These are phyloP conservation scores for Huso huso DNA, from an alignment of 2,797 vertebrate genomes.

Conservation along the genomic window DNA sequence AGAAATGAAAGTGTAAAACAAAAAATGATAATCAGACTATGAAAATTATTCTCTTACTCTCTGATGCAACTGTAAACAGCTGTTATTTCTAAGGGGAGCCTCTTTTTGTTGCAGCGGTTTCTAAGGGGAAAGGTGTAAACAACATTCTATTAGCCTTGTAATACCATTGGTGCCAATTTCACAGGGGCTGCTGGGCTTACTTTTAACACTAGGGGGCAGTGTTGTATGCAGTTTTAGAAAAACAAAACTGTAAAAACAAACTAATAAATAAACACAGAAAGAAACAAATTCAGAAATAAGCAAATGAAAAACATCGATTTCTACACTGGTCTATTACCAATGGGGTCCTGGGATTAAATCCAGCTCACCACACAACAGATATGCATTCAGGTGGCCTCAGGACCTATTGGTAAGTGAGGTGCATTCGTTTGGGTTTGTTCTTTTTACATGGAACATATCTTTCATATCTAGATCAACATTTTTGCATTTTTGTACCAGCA, in stretches of 20 bases:
- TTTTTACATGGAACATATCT: too few relatives aligned
- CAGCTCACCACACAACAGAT: constrained; percentile 14
- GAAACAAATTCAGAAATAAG: constrained; percentile 13
- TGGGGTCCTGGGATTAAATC: constrained; percentile 14
- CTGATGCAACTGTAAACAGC: constrained; percentile 72
- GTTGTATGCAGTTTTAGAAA: constrained; percentile 17
- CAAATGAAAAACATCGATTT: constrained; percentile 9
- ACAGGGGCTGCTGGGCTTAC: constrained; percentile 14
- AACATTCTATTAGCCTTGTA: constrained; percentile 36
- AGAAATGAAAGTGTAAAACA: constrained; percentile 42
- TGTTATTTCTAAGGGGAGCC: constrained; percentile 58
- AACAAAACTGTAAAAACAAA: constrained; percentile 19
- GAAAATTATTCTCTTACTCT: constrained; percentile 59
- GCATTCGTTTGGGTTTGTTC: too few relatives aligned
- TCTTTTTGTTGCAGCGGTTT: constrained; percentile 67
- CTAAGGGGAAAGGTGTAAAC: constrained; percentile 51
- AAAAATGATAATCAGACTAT: constrained; percentile 31
- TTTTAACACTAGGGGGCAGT: constrained; percentile 31
- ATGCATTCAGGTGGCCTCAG: too few relatives aligned
- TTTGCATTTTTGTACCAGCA: too few relatives aligned
- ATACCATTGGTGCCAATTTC: constrained; percentile 19
- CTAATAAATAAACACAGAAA: constrained; percentile 17
- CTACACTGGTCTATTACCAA: constrained; percentile 3
- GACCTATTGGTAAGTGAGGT: too few relatives aligned
- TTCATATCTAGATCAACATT: too few relatives aligned